Percentiles rank a stretch among this genome's conserved stretches.
phyloP scores from a whole-genome alignment of 92 coral and sea anemone species.

The Phenganax subtilis region DNA sequence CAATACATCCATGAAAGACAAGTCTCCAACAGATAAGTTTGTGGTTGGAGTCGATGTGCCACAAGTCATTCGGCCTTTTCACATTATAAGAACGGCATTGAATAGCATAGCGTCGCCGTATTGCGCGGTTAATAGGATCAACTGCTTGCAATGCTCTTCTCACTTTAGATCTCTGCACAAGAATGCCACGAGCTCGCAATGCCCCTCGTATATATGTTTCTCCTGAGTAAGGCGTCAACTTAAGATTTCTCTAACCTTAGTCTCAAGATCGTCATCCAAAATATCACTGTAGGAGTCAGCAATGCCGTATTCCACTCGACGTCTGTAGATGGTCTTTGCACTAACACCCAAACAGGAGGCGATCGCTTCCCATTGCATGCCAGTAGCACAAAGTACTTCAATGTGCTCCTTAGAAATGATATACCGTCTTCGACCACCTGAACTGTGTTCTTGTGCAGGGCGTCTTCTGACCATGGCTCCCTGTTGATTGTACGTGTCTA shows the following conservation, averaged over 20 bases:
- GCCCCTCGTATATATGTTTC: slow-evolving; percentile 49
- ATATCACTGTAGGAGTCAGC: slow-evolving; percentile 29
- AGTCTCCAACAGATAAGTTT: slow-evolving; percentile 25
- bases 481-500: too few species aligned
- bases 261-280: slow-evolving; percentile 14
- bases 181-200: slow-evolving; percentile 34
- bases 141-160: slow-evolving; percentile 31
- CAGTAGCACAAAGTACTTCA: background rate
- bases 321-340: slow-evolving; percentile 40
- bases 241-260: slow-evolving; percentile 22
- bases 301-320: slow-evolving; percentile 42
- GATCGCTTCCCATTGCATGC: slow-evolving; percentile 44
- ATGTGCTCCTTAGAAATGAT: too few species aligned
- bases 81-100: slow-evolving; percentile 39
- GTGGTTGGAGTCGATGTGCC: slow-evolving; percentile 37
- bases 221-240: slow-evolving; percentile 48
- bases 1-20: background rate
- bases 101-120: slow-evolving; percentile 38
- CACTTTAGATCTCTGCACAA: slow-evolving; percentile 38
- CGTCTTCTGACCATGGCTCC: too few species aligned
- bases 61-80: slow-evolving; percentile 11
- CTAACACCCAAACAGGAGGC: slow-evolving; percentile 41
- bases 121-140: slow-evolving; percentile 48
- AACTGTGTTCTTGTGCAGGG: too few species aligned
- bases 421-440: too few species aligned